Evolutionary conservation across 2,113 vertebrate genomes (phyloP).

Genomic region (Daubentonia madagascariensis): DNA sequence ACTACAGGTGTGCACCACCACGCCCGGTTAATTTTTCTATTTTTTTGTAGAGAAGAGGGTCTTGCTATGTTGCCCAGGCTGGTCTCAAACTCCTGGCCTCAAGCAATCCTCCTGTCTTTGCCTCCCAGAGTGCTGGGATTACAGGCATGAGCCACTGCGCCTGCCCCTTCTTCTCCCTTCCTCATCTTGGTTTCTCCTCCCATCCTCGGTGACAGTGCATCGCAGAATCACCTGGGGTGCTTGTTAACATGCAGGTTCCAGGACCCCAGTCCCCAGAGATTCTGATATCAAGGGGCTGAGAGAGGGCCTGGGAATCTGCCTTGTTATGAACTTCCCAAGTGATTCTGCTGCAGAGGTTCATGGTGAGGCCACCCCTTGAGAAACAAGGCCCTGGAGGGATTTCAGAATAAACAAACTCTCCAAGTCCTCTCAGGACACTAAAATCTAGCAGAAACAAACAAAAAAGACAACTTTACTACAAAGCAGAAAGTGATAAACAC

Average conservation of each 20-base stretch:
- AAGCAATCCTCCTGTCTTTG: too few species aligned
- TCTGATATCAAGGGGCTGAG: neutral
- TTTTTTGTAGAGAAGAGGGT: too few species aligned
- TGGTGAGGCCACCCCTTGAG: neutral
- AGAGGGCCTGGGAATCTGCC: neutral
- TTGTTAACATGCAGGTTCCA: neutral
- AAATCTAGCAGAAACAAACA: neutral
- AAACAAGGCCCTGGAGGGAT: neutral
- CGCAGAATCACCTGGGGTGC: neutral
- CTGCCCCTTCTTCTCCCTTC: neutral
- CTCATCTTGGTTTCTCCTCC: neutral
- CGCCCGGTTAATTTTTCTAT: too few species aligned
- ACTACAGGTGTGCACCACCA: too few species aligned
- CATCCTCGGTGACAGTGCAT: neutral
- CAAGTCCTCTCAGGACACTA: neutral
- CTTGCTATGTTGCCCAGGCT: too few species aligned
- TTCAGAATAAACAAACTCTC: neutral
- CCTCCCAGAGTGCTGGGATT: too few species aligned
- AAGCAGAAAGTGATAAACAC: neutral
- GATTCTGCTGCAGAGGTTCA: fast-evolving
- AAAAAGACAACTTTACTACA: neutral
- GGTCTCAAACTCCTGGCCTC: too few species aligned
- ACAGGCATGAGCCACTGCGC: too few species aligned
- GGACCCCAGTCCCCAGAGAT: neutral
- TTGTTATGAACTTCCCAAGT: neutral